Base-by-base conservation (phyloP, 1,140 invertebrate genomes). In the Drosophila pandora region DNA sequence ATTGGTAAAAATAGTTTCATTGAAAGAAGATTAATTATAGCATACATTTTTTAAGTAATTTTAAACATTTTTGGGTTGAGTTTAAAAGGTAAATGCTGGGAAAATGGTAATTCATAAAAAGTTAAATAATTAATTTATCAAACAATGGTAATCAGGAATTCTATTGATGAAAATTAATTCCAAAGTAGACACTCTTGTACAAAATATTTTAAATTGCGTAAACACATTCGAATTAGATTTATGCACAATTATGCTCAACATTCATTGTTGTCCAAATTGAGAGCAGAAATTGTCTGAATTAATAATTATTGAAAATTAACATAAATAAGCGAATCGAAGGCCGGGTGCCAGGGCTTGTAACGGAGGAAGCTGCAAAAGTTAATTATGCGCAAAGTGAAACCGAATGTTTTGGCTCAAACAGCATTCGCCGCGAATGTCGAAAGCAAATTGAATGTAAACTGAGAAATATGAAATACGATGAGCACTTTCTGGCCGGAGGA, bases 301-400 rank as follows among this genome's bases (percentile, higher is more conserved):
- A 32, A 69, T 70, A 69, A 52, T 34, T 64, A 37, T 23, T 13
- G 12, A 9, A 71, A 47, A 37, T 45, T 43, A 25, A 64, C 52
- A 74, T 50, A 74, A 73, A 72, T 62, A 72, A 61, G 28, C 58
- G 69, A 73, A 54, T 37, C 12, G 13, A 49, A 61, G 22, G 41
- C 41, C 32, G 41, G 2, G 13, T 7, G 13, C 13, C 41, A 64
- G 34, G 61, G 70, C 50, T 71, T 22, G 54, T 58, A 56, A 71
- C 23, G 68, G 32, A 34, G 34, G 68, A 39, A 52, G 74, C 48
- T 65, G 71, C 60, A 74, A 76, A 76, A 76, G 62, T 76, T 76
- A 76, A 76, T 76, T 76, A 76, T 76, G 73, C 73, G 73, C 73
- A 76, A 76, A 76, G 72, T 76, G 73, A 76, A 76, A 76, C 73